A percentile compares a stretch with the other conserved stretches of the same genome.
Conservation (phyloP, 2,113 vertebrate genomes). For the Vicugna pacos region DNA sequence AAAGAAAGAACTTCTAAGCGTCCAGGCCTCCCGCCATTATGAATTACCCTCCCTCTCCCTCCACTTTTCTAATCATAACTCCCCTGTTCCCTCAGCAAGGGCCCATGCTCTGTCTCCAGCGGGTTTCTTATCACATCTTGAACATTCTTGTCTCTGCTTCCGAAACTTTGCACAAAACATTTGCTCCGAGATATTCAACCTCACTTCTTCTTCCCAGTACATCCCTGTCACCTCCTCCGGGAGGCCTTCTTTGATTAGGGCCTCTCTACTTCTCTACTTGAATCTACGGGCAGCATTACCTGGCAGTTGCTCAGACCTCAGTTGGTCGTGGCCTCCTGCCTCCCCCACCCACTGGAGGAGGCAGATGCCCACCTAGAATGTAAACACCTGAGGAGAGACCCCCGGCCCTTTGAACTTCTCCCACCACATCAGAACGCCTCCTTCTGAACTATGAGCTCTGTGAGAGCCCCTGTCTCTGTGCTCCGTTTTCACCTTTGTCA, state of each 20-base stretch:
- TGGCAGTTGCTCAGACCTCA: neutral
- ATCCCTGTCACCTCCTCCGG: neutral
- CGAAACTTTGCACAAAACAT: conserved; percentile 24
- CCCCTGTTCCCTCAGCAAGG: neutral
- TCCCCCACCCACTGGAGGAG: conserved; percentile 30
- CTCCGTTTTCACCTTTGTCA: neutral
- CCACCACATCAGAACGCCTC: neutral
- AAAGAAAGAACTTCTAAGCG: neutral
- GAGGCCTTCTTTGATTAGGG: neutral
- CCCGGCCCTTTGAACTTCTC: conserved; percentile 10
- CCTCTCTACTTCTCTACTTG: neutral
- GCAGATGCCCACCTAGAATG: neutral
- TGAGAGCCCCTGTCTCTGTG: neutral
- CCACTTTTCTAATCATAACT: neutral
- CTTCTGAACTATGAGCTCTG: neutral
- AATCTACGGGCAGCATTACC: neutral
- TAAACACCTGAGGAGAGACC: neutral
- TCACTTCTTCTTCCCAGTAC: neutral
- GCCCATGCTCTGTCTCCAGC: neutral
- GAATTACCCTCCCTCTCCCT: neutral
- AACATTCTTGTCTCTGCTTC: conserved; percentile 29
- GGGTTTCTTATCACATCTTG: conserved; percentile 48
- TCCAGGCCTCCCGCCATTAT: neutral
- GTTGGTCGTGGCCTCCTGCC: conserved; percentile 3
- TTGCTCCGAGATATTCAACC: neutral